These are phyloP conservation scores for Sakesphorus luctuosus DNA, from an alignment of 2,113 vertebrate species.

Conservation along the genomic window DNA sequence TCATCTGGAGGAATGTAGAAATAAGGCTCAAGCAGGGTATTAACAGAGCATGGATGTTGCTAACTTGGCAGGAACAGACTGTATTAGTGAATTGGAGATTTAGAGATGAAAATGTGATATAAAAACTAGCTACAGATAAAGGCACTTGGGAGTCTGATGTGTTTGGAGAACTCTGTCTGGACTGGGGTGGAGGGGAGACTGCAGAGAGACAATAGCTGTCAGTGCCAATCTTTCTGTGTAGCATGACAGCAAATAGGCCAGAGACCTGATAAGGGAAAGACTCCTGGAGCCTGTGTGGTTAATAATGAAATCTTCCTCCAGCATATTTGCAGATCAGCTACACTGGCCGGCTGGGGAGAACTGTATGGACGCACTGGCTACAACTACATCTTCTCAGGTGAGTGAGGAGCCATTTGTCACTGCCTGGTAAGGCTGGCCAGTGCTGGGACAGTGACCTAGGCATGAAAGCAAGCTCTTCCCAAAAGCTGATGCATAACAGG, in stretches of 20 bases:
- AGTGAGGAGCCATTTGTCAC: neutral
- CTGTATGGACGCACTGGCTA: constrained; percentile 96
- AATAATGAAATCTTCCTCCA: constrained; percentile 62
- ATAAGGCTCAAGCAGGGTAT: neutral
- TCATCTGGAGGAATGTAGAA: neutral
- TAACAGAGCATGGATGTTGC: neutral
- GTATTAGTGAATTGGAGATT: neutral
- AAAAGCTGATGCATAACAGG: neutral
- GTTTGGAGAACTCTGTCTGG: neutral
- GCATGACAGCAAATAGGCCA: neutral
- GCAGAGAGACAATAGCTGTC: neutral
- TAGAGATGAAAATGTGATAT: neutral
- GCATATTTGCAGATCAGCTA: constrained; percentile 97
- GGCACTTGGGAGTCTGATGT: neutral
- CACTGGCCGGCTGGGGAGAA: constrained; percentile 96
- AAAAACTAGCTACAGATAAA: neutral
- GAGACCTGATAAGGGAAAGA: neutral
- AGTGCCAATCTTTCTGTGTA: neutral
- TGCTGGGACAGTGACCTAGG: neutral
- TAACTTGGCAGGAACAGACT: neutral
- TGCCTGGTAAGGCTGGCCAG: neutral
- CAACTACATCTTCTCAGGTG: constrained; percentile 99
- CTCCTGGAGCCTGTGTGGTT: neutral
- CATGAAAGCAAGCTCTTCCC: neutral
- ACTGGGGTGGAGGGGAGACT: neutral